Conservation (phyloP, 2,888 invertebrate species). For the Phasia obesa region DNA sequence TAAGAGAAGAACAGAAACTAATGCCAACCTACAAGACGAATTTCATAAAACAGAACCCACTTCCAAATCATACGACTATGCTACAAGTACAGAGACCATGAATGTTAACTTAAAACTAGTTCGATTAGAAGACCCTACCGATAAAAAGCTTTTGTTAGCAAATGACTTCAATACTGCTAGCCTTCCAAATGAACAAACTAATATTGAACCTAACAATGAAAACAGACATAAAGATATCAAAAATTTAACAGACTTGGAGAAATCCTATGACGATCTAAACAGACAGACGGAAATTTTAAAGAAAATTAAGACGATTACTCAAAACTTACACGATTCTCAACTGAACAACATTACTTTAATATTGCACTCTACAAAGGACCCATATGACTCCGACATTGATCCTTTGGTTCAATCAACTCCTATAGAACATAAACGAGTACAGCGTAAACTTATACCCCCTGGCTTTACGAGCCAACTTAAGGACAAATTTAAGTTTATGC, state of each 20-base stretch:
- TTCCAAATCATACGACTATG: background rate
- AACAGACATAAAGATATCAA: background rate
- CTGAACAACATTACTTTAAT: background rate
- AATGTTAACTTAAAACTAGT: too few species aligned
- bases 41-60: background rate
- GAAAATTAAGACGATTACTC: too few species aligned
- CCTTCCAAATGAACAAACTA: background rate
- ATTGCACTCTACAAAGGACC: background rate
- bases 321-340: background rate
- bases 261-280: background rate
- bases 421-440: slow-evolving; percentile 54
- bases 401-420: slow-evolving; percentile 48
- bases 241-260: background rate
- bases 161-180: background rate
- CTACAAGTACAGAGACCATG: background rate
- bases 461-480: slow-evolving; percentile 59
- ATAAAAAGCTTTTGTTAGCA: background rate
- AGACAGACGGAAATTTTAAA: background rate
- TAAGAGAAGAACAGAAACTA: background rate
- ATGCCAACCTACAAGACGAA: background rate
- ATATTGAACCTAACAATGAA: background rate
- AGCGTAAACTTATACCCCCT: slow-evolving; percentile 58
- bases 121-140: too few species aligned
- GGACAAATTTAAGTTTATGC: slow-evolving; percentile 25
- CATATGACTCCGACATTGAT: slow-evolving; percentile 61